Base-by-base conservation (phyloP, 2,797 vertebrate species). In the Danio jaintianensis region DNA sequence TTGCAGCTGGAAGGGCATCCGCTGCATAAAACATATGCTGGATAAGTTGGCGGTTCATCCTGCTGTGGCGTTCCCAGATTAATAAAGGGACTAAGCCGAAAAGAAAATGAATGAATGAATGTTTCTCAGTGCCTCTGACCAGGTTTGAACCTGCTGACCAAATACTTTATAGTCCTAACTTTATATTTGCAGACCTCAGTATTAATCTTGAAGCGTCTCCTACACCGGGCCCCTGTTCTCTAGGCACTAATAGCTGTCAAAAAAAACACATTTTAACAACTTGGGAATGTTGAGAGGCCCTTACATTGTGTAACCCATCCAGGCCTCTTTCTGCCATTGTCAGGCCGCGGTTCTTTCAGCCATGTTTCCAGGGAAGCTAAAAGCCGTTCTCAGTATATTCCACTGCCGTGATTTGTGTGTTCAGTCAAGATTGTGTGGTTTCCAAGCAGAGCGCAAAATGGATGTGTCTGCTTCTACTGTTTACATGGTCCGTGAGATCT, bases 231-330 rank as follows among this genome's bases (percentile, higher is more conserved):
- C 82, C 77, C 85, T 40, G 83, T 79, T 86, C 86, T 83, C 85
- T 43, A 47, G 45, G 20, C 55, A 72, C 7, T 61, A 84, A 74
- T 81, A 87, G 82, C 86, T 88, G 87, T 79, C 82, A 86, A 79
- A 90, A 85, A 91, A 91, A 89, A 88, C 86, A 91, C 91, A 91
- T 92, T 90, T 92, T 89, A 85, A 82, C 88, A 87, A 6, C 38
- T 55, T 68, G 66, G 52, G 38, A 71, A 71, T 40, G 85, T 86
- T 86, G 82, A 64, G 53, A 62, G 78, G 87, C 86, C 86, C 86
- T 82, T 79, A 85, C 82, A 75, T 85, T 70, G 81, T 87, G 85
- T 91, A 87, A 88, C 90, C 86, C 88, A 86, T 86, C 78, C 80
- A 86, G 86, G 86, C 87, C 87, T 87, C 83, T 80, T 89, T 85